Base-by-base conservation (phyloP, 2,888 invertebrate species). In the Yponomeuta cagnagella region DNA sequence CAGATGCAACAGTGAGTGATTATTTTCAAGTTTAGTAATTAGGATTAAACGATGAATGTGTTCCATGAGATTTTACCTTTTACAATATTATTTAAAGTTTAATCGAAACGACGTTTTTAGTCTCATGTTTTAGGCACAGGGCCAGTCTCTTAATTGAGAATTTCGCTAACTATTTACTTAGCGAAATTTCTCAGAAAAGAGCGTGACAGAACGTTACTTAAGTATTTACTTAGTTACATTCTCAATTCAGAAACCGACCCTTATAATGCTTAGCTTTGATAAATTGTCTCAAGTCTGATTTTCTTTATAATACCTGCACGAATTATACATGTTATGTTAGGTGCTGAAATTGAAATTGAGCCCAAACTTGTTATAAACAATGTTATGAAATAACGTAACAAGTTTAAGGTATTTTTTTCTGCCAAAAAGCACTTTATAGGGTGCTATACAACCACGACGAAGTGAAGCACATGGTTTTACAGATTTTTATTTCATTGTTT, bases 1-100 rank as follows among this genome's bases (percentile, higher is more conserved):
- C 81, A 10, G 83, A 66, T 66, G 71, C 79, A 73, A 81, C 82
- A 48, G 91, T 92, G 72, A 85, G 88, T 80, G 91, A 92, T 82
- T 92, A 92, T 67, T 92, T 91, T 80, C 91, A 92, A 79, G 91
- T 92, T 75, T 92, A 83, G 84, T 75, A 71, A 72, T 74, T 71
- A 73, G 71, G 74, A 72, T 74, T 74, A 72, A 66, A 72, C 70
- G 68, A 65, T 73, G 67, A 48, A 69, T 66, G 69, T 70, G 67
- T 58, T 58, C 52, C 15, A 15, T 71, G 37, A 70, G 43, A 70
- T 63, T 69, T 63, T 68, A 43, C 70, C n/a, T 23, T 63, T 70
- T 37, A n/a, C 33, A 15, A 63, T 70, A 12, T 15, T n/a, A 10
- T 69, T 2, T 69, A 33, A 31, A 30, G 43, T 9, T 30, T 64